Conservation (phyloP, 2,888 invertebrate genomes). For the Meloe dianella region DNA sequence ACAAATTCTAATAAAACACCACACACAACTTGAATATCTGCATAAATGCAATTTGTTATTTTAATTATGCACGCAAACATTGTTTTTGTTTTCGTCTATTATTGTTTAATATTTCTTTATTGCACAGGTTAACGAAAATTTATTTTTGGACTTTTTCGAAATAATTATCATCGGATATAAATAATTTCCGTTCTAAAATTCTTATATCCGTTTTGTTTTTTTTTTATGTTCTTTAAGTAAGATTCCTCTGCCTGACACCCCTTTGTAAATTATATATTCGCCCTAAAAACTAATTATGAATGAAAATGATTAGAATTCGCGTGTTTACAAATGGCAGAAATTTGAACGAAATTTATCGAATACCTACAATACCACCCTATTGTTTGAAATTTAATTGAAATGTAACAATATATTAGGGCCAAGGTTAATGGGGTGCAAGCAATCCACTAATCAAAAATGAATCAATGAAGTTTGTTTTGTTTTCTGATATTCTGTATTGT, state of each 20-base stretch:
- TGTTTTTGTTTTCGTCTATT: conserved; percentile 30
- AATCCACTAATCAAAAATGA: conserved; percentile 28
- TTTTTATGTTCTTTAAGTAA: not conserved
- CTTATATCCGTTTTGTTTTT: not conserved
- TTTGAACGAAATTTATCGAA: conserved; percentile 17
- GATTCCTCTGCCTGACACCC: not conserved
- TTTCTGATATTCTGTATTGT: not conserved
- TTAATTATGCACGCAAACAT: conserved; percentile 47
- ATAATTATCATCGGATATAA: conserved; percentile 11
- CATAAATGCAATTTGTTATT: conserved; percentile 48
- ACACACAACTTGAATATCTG: conserved; percentile 41
- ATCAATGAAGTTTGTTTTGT: conserved; percentile 21
- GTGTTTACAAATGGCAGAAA: conserved; percentile 35
- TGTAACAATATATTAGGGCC: conserved; percentile 35
- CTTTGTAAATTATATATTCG: conserved; percentile 12
- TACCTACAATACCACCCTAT: not conserved
- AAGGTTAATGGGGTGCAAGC: conserved; percentile 46
- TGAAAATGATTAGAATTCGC: conserved; percentile 49
- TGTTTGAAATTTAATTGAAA: conserved; percentile 23
- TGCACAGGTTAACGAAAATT: conserved; percentile 14
- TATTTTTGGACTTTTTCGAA: not conserved
- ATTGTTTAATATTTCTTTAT: not conserved
- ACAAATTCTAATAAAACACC: conserved; percentile 21
- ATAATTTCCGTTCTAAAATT: conserved; percentile 26
- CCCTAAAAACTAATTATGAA: conserved; percentile 29